Percentiles rank a stretch among this genome's conserved stretches.
Evolutionary conservation across 2,888 invertebrate genomes (phyloP).

Genomic region (Machimus rusticus): DNA sequence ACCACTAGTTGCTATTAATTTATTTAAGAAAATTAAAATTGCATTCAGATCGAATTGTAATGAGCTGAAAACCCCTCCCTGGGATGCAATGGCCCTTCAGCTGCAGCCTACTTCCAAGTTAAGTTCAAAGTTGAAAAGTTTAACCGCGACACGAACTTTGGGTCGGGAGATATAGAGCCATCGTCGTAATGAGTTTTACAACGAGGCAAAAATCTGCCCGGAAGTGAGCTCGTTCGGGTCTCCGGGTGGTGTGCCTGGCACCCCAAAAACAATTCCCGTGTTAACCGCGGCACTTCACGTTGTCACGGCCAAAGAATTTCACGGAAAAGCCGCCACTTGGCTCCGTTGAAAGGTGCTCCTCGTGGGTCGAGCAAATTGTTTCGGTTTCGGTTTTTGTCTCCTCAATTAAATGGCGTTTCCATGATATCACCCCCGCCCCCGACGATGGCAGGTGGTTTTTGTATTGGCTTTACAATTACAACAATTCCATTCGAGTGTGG

Average conservation of each 20-base stretch:
- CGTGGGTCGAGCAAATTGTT: neutral
- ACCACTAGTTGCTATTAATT: no score
- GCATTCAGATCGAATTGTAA: neutral
- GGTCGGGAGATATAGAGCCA: neutral
- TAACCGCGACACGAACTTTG: slow-evolving; percentile 10
- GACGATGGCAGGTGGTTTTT: neutral
- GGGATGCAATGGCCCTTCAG: neutral
- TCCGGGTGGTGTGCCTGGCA: neutral
- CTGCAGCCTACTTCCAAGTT: neutral
- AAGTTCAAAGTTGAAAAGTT: slow-evolving; percentile 1
- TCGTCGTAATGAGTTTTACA: slow-evolving; percentile 11
- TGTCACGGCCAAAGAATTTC: slow-evolving; percentile 7
- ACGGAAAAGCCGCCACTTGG: neutral
- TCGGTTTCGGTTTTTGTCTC: neutral
- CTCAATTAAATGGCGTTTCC: neutral
- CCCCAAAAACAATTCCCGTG: slow-evolving; percentile 30
- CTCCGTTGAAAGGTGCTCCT: neutral
- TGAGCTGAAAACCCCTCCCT: neutral
- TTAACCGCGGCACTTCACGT: slow-evolving; percentile 12
- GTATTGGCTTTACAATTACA: neutral
- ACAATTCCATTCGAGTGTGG: neutral
- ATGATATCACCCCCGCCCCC: neutral
- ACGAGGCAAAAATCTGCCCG: neutral
- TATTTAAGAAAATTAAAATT: neutral
- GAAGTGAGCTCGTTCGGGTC: neutral